Conservation (phyloP, 1,140 invertebrate genomes). For the Goniozus legneri region DNA sequence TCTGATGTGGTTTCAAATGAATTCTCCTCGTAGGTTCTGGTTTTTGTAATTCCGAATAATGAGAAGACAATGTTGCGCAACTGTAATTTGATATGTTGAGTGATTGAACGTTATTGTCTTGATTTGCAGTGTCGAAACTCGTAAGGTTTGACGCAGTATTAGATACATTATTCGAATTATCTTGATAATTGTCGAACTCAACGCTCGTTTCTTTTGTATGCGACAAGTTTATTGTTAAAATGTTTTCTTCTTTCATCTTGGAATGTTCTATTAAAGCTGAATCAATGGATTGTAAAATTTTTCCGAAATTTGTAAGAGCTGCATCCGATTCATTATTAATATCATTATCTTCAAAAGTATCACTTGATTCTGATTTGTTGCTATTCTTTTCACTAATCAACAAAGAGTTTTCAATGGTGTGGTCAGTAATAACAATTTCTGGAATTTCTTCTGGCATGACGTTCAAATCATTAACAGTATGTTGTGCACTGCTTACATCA, state of each 20-base stretch:
- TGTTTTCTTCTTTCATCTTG: slow-evolving; percentile 15
- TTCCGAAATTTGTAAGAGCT: slow-evolving; percentile 17
- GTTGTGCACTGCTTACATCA: too few relatives aligned
- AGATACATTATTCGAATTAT: too few relatives aligned
- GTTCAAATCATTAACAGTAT: slow-evolving; percentile 1
- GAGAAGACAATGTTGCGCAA: too few relatives aligned
- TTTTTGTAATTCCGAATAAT: slow-evolving; percentile 7
- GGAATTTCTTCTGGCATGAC: slow-evolving; percentile 2
- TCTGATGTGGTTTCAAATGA: slow-evolving; percentile 34
- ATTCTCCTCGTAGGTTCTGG: slow-evolving; percentile 18
- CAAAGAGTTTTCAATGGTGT: too few relatives aligned
- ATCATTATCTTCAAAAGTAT: slow-evolving; percentile 22
- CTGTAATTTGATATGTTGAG: slow-evolving; percentile 3
- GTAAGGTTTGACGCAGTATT: too few relatives aligned
- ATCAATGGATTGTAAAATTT: slow-evolving; percentile 28
- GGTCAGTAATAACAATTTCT: slow-evolving; percentile 8
- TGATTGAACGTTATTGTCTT: background rate
- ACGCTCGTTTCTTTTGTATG: slow-evolving; percentile 15
- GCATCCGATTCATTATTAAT: slow-evolving; percentile 15
- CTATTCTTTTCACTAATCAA: too few relatives aligned
- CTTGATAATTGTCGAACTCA: too few relatives aligned
- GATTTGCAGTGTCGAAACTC: too few relatives aligned
- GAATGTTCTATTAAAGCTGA: slow-evolving; percentile 19
- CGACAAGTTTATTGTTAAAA: slow-evolving; percentile 2
- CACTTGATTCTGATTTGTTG: slow-evolving; percentile 22